Base-by-base conservation (phyloP, 2,113 vertebrate species). In the Meles meles region DNA sequence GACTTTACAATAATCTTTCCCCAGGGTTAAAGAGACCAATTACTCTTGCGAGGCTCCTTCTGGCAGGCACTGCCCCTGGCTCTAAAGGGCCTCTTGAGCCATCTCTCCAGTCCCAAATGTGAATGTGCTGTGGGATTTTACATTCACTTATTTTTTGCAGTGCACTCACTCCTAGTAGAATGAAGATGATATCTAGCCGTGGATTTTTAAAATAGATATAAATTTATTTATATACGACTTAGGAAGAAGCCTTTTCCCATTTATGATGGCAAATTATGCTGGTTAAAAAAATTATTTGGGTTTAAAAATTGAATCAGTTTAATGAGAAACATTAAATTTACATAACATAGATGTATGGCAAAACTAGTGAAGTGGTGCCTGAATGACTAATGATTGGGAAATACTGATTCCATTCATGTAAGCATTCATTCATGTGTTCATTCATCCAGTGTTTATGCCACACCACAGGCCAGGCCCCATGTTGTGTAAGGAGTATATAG, bases 1-100 rank as follows among this genome's bases (percentile, higher is more conserved):
- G 97, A 86, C 95, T 96, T 97, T 88, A 95, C 93, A 84, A 86
- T 97, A 97, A 95, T 97, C 97, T 96, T 85, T 97, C 96, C 96
- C 95, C n/a, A 86, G 98, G 95, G 97, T 88, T 93, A 76, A 90
- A 87, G 82, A 98, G 97, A 95, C 94, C 97, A 97, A 94, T 97
- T 96, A 97, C 95, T 98, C 90, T 92, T 91, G 84, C 42, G 81
- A 95, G 94, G n/a, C 76, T 97, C 95, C 94, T 97, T 96, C 94
- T 97, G 95, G 97, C 93, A 95, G 88, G 57, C 95, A 79, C 81
- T 92, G 80, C 47, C 97, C 88, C 67, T 18, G 18, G 93, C 71
- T 97, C 65, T 79, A 81, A 96, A 92, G 97, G 90, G 94, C 88
- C 95, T 94, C 95, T 85, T 57, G 93, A 94, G 93, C 94, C 59